Base-by-base conservation (phyloP, 2,888 invertebrate species). In the Callimorpha dominula region DNA sequence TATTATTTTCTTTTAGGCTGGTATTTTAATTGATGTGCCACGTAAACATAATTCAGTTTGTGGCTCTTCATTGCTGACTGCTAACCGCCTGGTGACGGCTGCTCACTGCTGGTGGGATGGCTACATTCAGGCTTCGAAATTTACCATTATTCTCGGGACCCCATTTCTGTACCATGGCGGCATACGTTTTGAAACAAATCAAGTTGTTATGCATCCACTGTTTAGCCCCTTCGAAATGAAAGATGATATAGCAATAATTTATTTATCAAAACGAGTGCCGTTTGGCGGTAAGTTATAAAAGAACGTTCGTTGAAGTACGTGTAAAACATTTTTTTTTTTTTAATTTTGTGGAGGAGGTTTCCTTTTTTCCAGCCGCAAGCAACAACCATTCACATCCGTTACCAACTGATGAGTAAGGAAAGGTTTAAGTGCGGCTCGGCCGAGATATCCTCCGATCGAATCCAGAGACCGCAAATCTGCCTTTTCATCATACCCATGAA, bases 71-170 rank as follows among this genome's bases (percentile, higher is more conserved):
- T 81, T 93, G 0, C 8, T 93, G 8, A 73, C 87, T 0, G 9
- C 75, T n/a, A 88, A 80, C 76, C 86, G 91, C 0, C 78, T 91
- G 40, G 85, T 91, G 20, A 93, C 93, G 0, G 92, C 92, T 0
- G 92, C 92, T 11, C 93, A 93, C 82, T 93, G 93, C 84, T 92
- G 92, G 92, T 82, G 78, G 72, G 91, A 92, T 52, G 90, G 89
- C 11, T 0, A 12, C 9, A 81, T 81, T 68, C 90, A 89, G 49
- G 92, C 88, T 5, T 81, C 77, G 72, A 85, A 84, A 78, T 89
- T 92, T 81, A 71, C 75, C 0, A 91, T 91, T 1, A 89, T 92
- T n/a, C 86, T 92, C 4, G 93, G 92, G 63, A 87, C 90, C 4
- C 82, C 86, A 12, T 84, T 71, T 74, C 83, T 93, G 42, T 91